These are phyloP conservation scores for Crossaster papposus DNA, from an alignment of 53 echinoderm and acorn worm species.

Conservation along the genomic window DNA sequence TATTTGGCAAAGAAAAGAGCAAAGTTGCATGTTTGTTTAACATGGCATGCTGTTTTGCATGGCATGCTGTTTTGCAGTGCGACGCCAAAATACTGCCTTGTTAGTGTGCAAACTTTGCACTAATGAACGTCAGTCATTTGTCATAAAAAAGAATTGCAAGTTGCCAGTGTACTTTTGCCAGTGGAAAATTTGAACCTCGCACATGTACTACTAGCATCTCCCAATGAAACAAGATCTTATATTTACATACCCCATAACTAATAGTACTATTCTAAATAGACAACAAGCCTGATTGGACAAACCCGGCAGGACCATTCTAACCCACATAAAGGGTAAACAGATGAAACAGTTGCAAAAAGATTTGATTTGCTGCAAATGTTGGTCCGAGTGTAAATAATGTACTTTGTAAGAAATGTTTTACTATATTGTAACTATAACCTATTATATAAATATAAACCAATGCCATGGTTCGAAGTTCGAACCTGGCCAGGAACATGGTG, in stretches of 20 bases:
- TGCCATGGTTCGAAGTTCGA: no score
- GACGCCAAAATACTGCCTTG: no score
- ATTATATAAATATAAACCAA: no score
- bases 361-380: not conserved
- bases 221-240: not conserved
- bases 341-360: not conserved
- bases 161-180: no score
- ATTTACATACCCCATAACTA: not conserved
- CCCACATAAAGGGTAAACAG: not conserved
- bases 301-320: not conserved
- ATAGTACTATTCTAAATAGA: not conserved
- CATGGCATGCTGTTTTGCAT: not conserved
- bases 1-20: not conserved
- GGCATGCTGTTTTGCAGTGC: not conserved
- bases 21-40: not conserved
- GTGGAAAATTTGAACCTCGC: no score
- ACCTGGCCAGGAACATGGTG: no score
- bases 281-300: conserved; percentile 21
- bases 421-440: conserved; percentile 40
- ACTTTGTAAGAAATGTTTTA: conserved; percentile 1
- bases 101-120: no score
- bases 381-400: conserved; percentile 23
- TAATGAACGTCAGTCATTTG: no score
- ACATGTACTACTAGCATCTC: not conserved
- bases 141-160: no score